These are phyloP conservation scores for Leucopsar rothschildi DNA, from an alignment of 2,113 vertebrate species.

Conservation along the genomic window DNA sequence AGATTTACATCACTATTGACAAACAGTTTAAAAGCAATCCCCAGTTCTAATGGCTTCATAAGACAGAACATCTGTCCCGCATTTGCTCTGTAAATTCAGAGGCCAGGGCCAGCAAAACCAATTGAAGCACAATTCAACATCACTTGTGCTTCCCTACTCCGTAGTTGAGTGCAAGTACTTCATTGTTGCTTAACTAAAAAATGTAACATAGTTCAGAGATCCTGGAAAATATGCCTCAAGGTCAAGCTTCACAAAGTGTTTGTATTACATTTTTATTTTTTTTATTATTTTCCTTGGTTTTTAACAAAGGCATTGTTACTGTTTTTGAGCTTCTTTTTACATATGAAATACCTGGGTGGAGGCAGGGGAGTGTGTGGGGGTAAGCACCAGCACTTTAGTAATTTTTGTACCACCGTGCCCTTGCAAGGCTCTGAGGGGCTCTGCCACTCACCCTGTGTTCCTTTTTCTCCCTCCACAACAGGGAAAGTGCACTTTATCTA, in stretches of 20 bases:
- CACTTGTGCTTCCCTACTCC: background rate
- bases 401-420: background rate
- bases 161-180: background rate
- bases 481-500: background rate
- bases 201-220: background rate
- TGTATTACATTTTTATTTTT: background rate
- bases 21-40: constrained; percentile 19
- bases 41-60: background rate
- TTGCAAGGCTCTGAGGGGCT: background rate
- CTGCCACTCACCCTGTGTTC: background rate
- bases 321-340: background rate
- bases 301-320: background rate
- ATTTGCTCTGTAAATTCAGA: background rate
- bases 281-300: background rate
- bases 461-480: background rate
- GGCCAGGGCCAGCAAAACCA: background rate
- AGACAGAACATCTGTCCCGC: background rate
- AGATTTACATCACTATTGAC: background rate
- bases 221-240: background rate
- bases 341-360: background rate
- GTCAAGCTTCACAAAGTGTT: background rate
- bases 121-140: background rate
- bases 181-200: background rate
- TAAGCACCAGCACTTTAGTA: background rate
- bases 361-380: background rate